phyloP scores from a whole-genome alignment of 2,888 invertebrate species.

The Netelia melanura region DNA sequence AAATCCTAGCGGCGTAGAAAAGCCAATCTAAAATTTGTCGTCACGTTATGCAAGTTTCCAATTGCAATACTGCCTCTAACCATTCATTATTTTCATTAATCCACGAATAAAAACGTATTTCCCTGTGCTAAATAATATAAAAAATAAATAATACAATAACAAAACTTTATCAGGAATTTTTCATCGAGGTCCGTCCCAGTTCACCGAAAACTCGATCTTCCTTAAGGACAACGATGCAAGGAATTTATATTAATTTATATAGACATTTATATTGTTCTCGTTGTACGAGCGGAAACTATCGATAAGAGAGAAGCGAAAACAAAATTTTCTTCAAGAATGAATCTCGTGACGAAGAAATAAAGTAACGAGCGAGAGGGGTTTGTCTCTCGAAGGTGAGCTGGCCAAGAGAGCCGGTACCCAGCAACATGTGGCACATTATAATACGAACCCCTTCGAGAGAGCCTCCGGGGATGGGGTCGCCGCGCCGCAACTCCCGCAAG shows the following conservation, averaged over 20 bases:
- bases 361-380: conserved; percentile 6
- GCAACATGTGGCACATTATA: conserved; percentile 81
- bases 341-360: conserved; percentile 9
- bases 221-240: not conserved
- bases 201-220: not conserved
- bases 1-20: conserved; percentile 31
- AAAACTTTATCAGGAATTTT: no score
- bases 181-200: not conserved
- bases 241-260: no score
- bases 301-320: not conserved
- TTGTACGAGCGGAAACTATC: conserved; percentile 2
- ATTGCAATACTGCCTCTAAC: not conserved
- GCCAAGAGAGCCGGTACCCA: conserved; percentile 61
- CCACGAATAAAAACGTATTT: no score
- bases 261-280: not conserved
- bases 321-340: not conserved
- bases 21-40: not conserved
- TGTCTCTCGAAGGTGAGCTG: conserved; percentile 42
- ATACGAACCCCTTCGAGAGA: conserved; percentile 69
- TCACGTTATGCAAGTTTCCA: not conserved
- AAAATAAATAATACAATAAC: no score
- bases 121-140: no score
- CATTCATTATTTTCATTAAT: not conserved
- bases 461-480: conserved; percentile 39
- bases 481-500: conserved; percentile 42